A percentile compares a stretch with the other conserved stretches of the same genome.
These are phyloP conservation scores for Hylaeus anthracinus DNA, from an alignment of 1,140 invertebrate genomes.

Conservation along the genomic window DNA sequence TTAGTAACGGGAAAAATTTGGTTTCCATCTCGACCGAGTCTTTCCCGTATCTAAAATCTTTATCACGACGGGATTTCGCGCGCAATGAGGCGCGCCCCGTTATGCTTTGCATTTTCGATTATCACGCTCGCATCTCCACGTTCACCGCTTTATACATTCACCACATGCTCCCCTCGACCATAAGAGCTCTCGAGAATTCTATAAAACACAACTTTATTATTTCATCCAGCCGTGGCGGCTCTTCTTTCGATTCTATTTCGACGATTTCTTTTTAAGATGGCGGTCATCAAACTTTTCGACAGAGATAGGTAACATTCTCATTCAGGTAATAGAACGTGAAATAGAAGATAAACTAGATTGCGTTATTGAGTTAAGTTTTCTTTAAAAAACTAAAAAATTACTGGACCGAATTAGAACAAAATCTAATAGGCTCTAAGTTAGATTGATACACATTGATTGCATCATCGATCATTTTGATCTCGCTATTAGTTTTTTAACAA, in stretches of 20 bases:
- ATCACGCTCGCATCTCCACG: slow-evolving; percentile 34
- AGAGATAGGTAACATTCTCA: too few species aligned
- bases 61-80: slow-evolving; percentile 38
- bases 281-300: too few species aligned
- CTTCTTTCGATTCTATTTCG: neutral
- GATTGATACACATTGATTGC: too few species aligned
- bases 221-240: slow-evolving; percentile 10
- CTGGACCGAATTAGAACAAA: too few species aligned
- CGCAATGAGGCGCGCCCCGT: slow-evolving; percentile 33
- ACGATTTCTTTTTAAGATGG: neutral
- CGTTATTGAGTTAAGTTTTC: too few species aligned
- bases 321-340: too few species aligned
- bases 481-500: too few species aligned
- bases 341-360: too few species aligned
- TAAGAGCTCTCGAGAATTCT: slow-evolving; percentile 52
- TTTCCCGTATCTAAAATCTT: slow-evolving; percentile 29
- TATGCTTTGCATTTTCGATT: slow-evolving; percentile 35
- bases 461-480: too few species aligned
- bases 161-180: neutral
- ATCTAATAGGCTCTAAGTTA: too few species aligned
- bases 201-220: slow-evolving; percentile 52
- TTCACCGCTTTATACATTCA: neutral
- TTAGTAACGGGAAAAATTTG: neutral
- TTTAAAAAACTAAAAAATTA: too few species aligned
- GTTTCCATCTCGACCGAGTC: slow-evolving; percentile 5